Evolutionary conservation across 2,797 vertebrate genomes (phyloP).

Genomic region (Otolemur crassicaudatus): DNA sequence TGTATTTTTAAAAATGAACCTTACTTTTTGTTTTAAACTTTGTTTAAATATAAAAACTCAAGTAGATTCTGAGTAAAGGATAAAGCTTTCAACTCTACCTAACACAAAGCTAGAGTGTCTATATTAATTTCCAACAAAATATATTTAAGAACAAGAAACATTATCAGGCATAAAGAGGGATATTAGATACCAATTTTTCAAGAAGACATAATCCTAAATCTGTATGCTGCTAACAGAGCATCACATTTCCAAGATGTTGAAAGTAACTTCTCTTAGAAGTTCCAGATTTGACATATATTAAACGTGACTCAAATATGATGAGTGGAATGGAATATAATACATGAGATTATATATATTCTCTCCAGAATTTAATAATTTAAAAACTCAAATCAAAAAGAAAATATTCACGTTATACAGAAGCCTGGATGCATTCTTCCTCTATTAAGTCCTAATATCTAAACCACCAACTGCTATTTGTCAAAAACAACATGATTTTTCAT

Average conservation of each 20-base stretch:
- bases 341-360: neutral
- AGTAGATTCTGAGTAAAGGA: neutral
- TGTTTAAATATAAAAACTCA: constrained; percentile 7
- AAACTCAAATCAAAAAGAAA: neutral
- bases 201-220: neutral
- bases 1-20: neutral
- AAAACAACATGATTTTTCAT: neutral
- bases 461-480: neutral
- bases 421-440: neutral
- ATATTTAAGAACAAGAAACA: neutral
- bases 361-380: neutral
- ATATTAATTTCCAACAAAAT: neutral
- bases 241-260: neutral
- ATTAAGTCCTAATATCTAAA: neutral
- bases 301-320: neutral
- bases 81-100: neutral
- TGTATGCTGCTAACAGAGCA: neutral
- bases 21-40: neutral
- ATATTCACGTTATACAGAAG: neutral
- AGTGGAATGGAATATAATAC: neutral
- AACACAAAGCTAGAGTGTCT: neutral
- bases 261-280: neutral
- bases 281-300: neutral
- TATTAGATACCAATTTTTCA: neutral
- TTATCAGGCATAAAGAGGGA: neutral